Evolutionary conservation across 2,888 invertebrate genomes (phyloP), one percentile per base, ranked within the genome.

Genomic region (Erpobdella octoculata): DNA sequence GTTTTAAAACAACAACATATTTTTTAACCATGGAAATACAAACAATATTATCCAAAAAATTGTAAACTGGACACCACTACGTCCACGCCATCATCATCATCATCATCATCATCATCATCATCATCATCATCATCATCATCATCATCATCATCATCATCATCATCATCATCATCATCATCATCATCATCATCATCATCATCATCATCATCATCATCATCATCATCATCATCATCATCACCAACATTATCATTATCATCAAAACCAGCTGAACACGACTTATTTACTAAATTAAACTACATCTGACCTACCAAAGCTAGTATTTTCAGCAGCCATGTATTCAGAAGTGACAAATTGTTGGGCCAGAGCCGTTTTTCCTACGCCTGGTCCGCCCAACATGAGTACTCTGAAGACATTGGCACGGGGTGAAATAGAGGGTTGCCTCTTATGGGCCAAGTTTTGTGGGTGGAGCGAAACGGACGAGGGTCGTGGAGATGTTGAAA

Each of bases 221-320:
- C 28, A 58, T 25, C 59, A 58, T 25, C 59, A 21, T 58, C 59
- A 58, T 58, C 25, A 58, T 58, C 59, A 58, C 21, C 25, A 58
- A 8, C 59, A 8, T 58, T 9, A 21, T 25, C 18, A 9, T 58
- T 21, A 9, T 58, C 25, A 15, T 58, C 59, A 58, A 12, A 15
- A 15, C 18, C 41, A n/a, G n/a, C n/a, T n/a, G n/a, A n/a, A n/a
- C n/a, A n/a, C n/a, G n/a, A n/a, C n/a, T n/a, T n/a, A n/a, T n/a
- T n/a, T n/a, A n/a, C n/a, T n/a, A n/a, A n/a, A n/a, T n/a, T n/a
- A 72, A 72, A 72, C n/a, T n/a, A n/a, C n/a, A n/a, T n/a, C n/a
- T n/a, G n/a, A n/a, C n/a, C n/a, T 38, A 75, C 75, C 75, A 36
- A 75, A 75, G 72, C 74, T 75, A 9, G 75, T 75, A 58, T 75